phyloP scores from a whole-genome alignment of 2,797 vertebrate species.

The Sciaenops ocellatus region DNA sequence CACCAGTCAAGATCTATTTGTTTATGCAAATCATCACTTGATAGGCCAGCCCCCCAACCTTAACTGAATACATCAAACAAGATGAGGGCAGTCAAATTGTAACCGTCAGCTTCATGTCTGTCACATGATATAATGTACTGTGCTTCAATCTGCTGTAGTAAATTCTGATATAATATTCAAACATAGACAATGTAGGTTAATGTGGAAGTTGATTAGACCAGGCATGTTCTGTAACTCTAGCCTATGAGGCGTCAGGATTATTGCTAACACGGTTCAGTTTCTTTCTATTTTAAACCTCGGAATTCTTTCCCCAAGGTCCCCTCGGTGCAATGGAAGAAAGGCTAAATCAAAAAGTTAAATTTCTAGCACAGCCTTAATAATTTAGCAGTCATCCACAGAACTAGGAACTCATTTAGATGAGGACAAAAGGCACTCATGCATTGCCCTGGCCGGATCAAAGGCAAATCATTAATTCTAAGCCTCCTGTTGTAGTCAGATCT shows the following conservation, averaged over 20 bases:
- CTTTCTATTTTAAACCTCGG: slow-evolving; percentile 37
- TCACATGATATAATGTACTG: slow-evolving; percentile 9
- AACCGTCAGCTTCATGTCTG: slow-evolving; percentile 43
- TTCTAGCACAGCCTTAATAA: slow-evolving; percentile 63
- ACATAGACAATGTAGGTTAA: slow-evolving; percentile 41
- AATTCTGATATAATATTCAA: slow-evolving; percentile 29
- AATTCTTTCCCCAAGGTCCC: slow-evolving; percentile 34
- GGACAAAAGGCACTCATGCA: slow-evolving; percentile 68
- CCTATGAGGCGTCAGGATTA: slow-evolving; percentile 27
- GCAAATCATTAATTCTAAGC: slow-evolving; percentile 69
- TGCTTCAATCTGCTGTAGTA: background rate
- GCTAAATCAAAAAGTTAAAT: slow-evolving; percentile 44
- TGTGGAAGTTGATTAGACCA: slow-evolving; percentile 40
- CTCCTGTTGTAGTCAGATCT: slow-evolving; percentile 64
- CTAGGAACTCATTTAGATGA: slow-evolving; percentile 67
- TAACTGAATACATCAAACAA: slow-evolving; percentile 49
- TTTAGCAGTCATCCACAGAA: slow-evolving; percentile 61
- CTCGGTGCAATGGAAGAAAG: slow-evolving; percentile 18
- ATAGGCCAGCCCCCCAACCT: slow-evolving; percentile 42
- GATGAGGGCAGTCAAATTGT: slow-evolving; percentile 50
- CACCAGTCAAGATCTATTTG: slow-evolving; percentile 72
- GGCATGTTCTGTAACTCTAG: slow-evolving; percentile 24
- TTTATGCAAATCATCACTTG: slow-evolving; percentile 69
- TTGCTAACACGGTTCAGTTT: slow-evolving; percentile 19
- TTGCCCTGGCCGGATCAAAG: slow-evolving; percentile 74